Evolutionary conservation across 2,888 invertebrate genomes (phyloP), one percentile per base, ranked within the genome.

Genomic region (Aromia moschata): DNA sequence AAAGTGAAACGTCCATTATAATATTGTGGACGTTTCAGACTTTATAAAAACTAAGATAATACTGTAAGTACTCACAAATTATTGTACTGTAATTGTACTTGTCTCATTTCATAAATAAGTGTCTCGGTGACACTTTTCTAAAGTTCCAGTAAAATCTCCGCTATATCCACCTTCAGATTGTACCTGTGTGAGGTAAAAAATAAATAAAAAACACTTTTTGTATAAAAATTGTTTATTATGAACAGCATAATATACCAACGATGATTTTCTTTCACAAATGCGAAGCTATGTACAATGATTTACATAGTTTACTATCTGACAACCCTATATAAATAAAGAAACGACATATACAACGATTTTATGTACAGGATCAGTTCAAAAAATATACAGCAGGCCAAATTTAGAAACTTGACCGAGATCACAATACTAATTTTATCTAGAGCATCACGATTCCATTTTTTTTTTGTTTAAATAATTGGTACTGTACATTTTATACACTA

Each of bases 211-310:
- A n/a, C n/a, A n/a, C 20, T n/a, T 31, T 53, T 53, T 37, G 49
- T 59, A 46, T 46, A 51, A 62, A 51, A 60, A 54, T 45, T 64
- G 56, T 68, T 71, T 69, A 69, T 77, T 74, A 74, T 75, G 73
- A 76, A 76, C 77, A 77, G 74, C 74, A 74, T 65, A 75, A 66
- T 67, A 74, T 72, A 77, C 75, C 76, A 78, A 75, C 75, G 73
- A 77, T 70, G 74, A 67, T 71, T 65, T 70, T 70, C 68, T 69
- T 69, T 66, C 62, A 74, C 73, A 76, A 73, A 75, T 74, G 74
- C 74, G 70, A 77, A 76, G 75, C 77, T 78, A 78, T 77, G 67
- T 78, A 77, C 78, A 79, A 71, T 73, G 56, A 77, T 77, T 74
- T 76, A 77, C 75, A 76, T 68, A 70, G 64, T 58, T 25, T 58